A percentile compares a stretch with the other conserved stretches of the same genome.
Conservation (phyloP, 2,113 vertebrate species). For the Chloebia gouldiae region DNA sequence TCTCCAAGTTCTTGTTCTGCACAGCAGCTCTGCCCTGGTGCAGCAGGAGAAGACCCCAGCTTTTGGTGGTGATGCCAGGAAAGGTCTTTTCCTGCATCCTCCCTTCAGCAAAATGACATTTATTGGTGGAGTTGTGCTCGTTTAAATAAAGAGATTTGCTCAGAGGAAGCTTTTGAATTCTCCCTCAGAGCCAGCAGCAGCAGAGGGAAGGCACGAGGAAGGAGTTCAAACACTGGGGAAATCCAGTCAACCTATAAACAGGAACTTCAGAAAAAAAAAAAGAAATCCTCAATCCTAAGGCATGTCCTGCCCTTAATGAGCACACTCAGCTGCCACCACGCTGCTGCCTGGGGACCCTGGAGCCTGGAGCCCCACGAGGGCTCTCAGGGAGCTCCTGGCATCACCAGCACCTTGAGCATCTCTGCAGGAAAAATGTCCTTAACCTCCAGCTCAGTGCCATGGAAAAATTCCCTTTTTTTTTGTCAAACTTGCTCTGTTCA, state of each 20-base stretch:
- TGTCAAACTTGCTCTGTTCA: accelerated
- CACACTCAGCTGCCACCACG: accelerated
- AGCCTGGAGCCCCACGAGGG: not conserved
- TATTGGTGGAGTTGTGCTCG: not conserved
- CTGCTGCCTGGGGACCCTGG: not conserved
- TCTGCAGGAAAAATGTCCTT: not conserved
- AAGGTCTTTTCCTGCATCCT: not conserved
- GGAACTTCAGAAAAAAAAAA: not conserved
- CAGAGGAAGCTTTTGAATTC: slow-evolving; percentile 51
- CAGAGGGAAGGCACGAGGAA: not conserved
- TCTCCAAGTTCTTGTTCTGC: not conserved
- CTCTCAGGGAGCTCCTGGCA: not conserved
- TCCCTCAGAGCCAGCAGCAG: not conserved
- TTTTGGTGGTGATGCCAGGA: not conserved
- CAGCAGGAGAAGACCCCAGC: not conserved
- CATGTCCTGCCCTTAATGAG: slow-evolving; percentile 43
- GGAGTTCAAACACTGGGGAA: slow-evolving; percentile 48
- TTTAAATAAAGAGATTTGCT: slow-evolving; percentile 8
- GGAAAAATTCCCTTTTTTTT: not conserved
- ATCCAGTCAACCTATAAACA: slow-evolving; percentile 40
- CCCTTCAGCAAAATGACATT: not conserved
- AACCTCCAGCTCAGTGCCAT: not conserved
- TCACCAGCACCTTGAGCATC: not conserved
- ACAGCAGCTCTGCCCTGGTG: not conserved
- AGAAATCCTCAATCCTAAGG: not conserved